Evolutionary conservation across 2,113 vertebrate genomes (phyloP).

Genomic region (Psittacus erithacus): DNA sequence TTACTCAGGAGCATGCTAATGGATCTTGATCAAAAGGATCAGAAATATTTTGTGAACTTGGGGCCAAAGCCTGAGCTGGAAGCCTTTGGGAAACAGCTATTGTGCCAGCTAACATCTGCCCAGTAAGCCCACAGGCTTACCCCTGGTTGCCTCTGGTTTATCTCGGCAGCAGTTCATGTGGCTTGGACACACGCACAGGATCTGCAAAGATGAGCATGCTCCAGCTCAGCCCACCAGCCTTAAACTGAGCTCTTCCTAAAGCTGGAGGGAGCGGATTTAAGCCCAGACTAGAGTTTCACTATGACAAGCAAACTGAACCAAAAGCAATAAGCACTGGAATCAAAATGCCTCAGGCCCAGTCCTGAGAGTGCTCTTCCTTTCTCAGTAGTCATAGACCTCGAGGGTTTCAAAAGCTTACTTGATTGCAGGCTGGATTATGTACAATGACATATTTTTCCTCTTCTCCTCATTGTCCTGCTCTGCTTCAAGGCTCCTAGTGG

Average conservation of each 20-base stretch:
- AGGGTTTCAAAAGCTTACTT: background rate
- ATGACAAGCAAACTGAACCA: background rate
- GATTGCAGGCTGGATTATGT: background rate
- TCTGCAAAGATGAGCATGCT: background rate
- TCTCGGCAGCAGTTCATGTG: background rate
- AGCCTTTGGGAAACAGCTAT: background rate
- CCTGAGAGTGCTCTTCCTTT: background rate
- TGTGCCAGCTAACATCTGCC: accelerated
- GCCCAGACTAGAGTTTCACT: background rate
- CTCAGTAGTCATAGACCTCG: background rate
- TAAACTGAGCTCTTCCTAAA: background rate
- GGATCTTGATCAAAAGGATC: background rate
- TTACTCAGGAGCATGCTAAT: background rate
- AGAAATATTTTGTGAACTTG: background rate
- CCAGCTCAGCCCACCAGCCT: accelerated
- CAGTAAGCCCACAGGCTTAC: background rate
- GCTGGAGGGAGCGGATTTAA: background rate
- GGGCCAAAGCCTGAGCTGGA: background rate
- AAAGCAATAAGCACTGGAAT: background rate
- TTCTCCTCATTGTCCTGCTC: background rate
- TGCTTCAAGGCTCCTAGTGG: background rate
- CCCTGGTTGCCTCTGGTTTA: background rate
- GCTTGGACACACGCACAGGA: background rate
- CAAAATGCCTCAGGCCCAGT: background rate
- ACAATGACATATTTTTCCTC: background rate